phyloP scores from a whole-genome alignment of 2,113 vertebrate species.

The Brevimyrus niger region DNA sequence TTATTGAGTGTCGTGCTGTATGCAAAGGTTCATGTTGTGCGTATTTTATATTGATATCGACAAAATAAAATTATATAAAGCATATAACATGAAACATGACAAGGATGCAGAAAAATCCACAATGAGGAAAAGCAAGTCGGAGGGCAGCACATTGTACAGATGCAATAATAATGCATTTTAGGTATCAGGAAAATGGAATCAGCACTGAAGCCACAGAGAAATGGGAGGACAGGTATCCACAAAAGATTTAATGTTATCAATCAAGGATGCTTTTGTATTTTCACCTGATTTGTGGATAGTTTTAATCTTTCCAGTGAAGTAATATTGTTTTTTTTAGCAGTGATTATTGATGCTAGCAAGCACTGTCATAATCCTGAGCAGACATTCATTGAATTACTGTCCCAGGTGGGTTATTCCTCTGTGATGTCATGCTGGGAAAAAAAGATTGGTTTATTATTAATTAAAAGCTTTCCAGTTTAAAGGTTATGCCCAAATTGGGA shows the following conservation, averaged over 20 bases:
- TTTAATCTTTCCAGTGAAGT: too few species aligned
- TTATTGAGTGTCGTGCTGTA: too few species aligned
- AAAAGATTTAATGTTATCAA: not conserved
- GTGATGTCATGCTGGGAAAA: not conserved
- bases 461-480: not conserved
- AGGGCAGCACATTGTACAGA: not conserved
- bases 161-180: not conserved
- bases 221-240: not conserved
- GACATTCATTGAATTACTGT: not conserved
- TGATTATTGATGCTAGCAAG: not conserved
- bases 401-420: not conserved
- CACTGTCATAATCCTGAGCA: not conserved
- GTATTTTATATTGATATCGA: not conserved
- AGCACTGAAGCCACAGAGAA: not conserved
- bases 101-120: not conserved
- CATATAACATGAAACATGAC: not conserved
- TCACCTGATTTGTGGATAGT: not conserved
- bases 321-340: not conserved
- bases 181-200: not conserved
- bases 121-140: not conserved
- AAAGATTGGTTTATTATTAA: not conserved
- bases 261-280: not conserved
- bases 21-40: too few species aligned
- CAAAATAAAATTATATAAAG: not conserved
- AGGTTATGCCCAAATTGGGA: not conserved